Conservation (phyloP, 2,888 invertebrate species). For the Pseudococcus viburni region DNA sequence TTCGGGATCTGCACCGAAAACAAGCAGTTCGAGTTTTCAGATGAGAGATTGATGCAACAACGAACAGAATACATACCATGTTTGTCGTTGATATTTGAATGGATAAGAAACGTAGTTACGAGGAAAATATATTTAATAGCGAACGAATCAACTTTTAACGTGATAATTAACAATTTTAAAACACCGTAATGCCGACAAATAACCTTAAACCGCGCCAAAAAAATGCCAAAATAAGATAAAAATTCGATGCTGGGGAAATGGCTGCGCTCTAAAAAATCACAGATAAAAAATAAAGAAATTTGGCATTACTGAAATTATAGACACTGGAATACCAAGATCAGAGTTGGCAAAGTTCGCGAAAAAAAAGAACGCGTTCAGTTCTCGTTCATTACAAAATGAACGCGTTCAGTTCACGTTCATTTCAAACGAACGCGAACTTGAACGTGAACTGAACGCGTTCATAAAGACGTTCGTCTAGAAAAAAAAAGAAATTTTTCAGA, state of each 20-base stretch:
- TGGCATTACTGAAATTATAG: too few relatives aligned
- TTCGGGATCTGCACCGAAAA: neutral
- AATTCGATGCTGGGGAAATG: neutral
- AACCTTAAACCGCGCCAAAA: constrained; percentile 16
- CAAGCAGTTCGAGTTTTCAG: neutral
- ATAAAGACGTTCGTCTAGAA: too few relatives aligned
- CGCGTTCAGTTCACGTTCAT: too few relatives aligned
- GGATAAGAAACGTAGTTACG: neutral
- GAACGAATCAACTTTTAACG: neutral
- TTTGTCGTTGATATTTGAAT: neutral
- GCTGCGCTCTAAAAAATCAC: neutral
- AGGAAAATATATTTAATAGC: neutral
- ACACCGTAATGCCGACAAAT: neutral
- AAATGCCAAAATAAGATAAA: neutral
- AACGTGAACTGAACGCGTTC: too few relatives aligned
- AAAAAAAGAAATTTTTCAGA: too few relatives aligned
- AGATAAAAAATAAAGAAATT: neutral
- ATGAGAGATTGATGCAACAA: neutral
- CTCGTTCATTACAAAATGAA: too few relatives aligned
- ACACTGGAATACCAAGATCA: too few relatives aligned
- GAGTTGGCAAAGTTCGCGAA: too few relatives aligned
- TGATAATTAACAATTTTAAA: neutral
- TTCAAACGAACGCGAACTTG: too few relatives aligned
- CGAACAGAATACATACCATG: neutral
- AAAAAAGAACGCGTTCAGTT: too few relatives aligned